Evolutionary conservation across 37 sponge, comb jelly and placozoan genomes (phyloP).

Genomic region (Axinella damicornis): DNA sequence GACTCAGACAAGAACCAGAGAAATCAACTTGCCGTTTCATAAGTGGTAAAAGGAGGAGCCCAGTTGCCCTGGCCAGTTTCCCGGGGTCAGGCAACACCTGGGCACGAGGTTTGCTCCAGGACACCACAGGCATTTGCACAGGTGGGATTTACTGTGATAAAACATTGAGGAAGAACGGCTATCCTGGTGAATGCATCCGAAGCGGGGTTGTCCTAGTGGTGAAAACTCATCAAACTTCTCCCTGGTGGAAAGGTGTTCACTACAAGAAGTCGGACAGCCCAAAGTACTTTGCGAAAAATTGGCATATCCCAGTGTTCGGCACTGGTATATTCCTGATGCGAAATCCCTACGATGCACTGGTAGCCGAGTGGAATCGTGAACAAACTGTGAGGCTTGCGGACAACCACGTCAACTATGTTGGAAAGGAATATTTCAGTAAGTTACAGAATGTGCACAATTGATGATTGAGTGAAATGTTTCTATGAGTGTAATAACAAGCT

Average conservation of each 20-base stretch:
- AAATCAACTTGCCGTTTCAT: constrained; percentile 12
- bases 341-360: constrained; percentile 26
- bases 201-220: constrained; percentile 39
- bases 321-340: constrained; percentile 34
- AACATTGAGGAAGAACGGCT: neutral
- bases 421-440: constrained; percentile 47
- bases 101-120: constrained; percentile 40
- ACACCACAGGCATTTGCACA: constrained; percentile 57
- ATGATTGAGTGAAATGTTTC: neutral
- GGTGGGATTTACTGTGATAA: constrained; percentile 42
- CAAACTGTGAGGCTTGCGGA: neutral
- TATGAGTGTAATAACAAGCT: too few species aligned
- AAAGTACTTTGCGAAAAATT: neutral
- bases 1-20: neutral
- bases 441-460: neutral
- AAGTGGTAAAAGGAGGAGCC: neutral
- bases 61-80: constrained; percentile 32
- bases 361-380: constrained; percentile 15
- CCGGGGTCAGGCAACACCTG: constrained; percentile 58
- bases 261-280: neutral
- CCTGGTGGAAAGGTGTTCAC: constrained; percentile 2
- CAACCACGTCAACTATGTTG: constrained; percentile 7
- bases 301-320: constrained; percentile 11
- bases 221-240: constrained; percentile 33
- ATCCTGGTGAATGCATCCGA: constrained; percentile 30